These are phyloP conservation scores for Sitta europaea DNA, from an alignment of 2,113 vertebrate genomes.

Conservation along the genomic window DNA sequence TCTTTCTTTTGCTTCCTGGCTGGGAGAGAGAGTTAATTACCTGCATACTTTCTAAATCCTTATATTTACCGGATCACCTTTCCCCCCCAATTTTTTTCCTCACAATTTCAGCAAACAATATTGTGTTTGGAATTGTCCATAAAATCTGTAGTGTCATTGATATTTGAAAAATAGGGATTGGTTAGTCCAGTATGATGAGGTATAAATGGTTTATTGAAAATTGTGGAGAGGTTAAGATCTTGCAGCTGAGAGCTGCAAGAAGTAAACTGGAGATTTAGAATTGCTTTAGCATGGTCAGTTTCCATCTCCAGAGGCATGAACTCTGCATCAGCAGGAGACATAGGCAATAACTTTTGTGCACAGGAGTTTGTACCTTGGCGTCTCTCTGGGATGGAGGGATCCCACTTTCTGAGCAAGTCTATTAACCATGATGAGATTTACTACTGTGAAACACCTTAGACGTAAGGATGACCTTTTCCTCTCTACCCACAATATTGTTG, in stretches of 20 bases:
- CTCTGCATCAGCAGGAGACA: not conserved
- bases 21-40: not conserved
- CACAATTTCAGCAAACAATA: not conserved
- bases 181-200: not conserved
- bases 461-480: not conserved
- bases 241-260: not conserved
- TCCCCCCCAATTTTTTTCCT: not conserved
- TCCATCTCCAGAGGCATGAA: not conserved
- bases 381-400: not conserved
- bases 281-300: not conserved
- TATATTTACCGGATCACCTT: not conserved
- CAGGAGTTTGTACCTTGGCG: not conserved
- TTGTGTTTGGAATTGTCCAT: not conserved
- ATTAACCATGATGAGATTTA: not conserved
- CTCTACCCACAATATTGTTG: not conserved
- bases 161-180: not conserved
- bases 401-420: not conserved
- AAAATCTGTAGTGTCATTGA: not conserved
- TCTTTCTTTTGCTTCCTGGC: not conserved
- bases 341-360: not conserved
- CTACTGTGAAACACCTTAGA: not conserved
- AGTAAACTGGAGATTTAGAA: not conserved
- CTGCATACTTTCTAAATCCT: not conserved
- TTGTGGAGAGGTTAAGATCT: not conserved
- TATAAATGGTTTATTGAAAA: not conserved